Evolutionary conservation across 2,113 vertebrate genomes (phyloP).

Genomic region (Spilogale gracilis): DNA sequence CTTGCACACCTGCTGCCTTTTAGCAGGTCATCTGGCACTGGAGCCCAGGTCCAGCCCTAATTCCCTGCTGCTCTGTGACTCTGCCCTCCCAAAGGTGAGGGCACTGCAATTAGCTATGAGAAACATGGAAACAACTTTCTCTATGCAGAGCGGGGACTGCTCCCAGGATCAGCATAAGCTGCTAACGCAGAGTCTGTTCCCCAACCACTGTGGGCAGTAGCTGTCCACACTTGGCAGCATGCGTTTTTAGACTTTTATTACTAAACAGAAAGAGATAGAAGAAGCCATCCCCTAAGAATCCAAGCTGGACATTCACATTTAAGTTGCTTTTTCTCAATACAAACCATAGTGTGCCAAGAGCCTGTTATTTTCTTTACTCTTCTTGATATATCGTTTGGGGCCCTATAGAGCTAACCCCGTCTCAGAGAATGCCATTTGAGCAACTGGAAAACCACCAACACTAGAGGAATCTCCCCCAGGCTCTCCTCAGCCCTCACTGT

Average conservation of each 20-base stretch:
- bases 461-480: background rate
- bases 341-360: background rate
- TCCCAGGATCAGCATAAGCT: background rate
- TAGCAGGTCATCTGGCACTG: background rate
- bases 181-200: background rate
- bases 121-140: background rate
- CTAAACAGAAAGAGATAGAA: background rate
- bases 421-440: background rate
- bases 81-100: background rate
- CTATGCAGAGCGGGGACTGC: background rate
- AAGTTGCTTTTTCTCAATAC: background rate
- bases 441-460: background rate
- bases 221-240: background rate
- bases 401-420: background rate
- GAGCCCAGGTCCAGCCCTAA: background rate
- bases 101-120: background rate
- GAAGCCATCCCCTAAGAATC: conserved; percentile 3
- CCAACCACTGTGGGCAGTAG: accelerated
- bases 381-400: background rate
- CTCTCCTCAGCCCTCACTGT: background rate
- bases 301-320: background rate
- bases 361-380: background rate
- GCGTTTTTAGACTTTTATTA: background rate
- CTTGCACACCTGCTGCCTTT: background rate
- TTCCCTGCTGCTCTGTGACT: background rate